Evolutionary conservation across 1,140 invertebrate genomes (phyloP).

Genomic region (Drosophila eugracilis): DNA sequence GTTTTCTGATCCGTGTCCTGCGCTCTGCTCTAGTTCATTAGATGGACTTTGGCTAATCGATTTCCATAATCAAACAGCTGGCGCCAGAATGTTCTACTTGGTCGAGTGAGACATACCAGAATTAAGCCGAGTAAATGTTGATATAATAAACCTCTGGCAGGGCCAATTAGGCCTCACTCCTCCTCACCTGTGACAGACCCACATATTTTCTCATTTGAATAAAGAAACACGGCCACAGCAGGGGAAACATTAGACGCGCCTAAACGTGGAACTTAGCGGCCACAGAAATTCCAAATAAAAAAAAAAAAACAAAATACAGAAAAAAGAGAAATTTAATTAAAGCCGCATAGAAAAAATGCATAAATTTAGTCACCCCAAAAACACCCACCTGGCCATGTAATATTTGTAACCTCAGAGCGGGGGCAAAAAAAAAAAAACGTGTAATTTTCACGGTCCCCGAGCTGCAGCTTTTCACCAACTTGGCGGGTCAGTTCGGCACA

Average conservation of each 20-base stretch:
- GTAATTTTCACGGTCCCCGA: constrained; percentile 75
- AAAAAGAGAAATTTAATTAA: constrained; percentile 80
- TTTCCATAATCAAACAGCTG: constrained; percentile 52
- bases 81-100: constrained; percentile 8
- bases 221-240: constrained; percentile 59
- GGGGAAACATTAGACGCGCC: constrained; percentile 71
- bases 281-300: constrained; percentile 29
- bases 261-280: constrained; percentile 77
- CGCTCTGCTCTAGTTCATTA: constrained; percentile 30
- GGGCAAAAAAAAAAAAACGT: constrained; percentile 47
- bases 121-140: constrained; percentile 42
- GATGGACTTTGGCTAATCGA: constrained; percentile 48
- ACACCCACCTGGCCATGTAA: constrained; percentile 62
- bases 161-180: constrained; percentile 54
- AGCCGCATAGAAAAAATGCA: constrained; percentile 72
- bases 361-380: constrained; percentile 65
- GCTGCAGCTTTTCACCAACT: constrained; percentile 71
- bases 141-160: constrained; percentile 73
- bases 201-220: constrained; percentile 80
- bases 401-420: constrained; percentile 59
- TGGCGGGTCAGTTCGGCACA: constrained; percentile 59
- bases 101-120: constrained; percentile 45
- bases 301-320: constrained; percentile 36
- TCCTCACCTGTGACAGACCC: constrained; percentile 13
- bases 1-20: constrained; percentile 31